A percentile compares a stretch with the other conserved stretches of the same genome.
phyloP scores from a whole-genome alignment of 2,113 vertebrate species.

The Perognathus longimembris region DNA sequence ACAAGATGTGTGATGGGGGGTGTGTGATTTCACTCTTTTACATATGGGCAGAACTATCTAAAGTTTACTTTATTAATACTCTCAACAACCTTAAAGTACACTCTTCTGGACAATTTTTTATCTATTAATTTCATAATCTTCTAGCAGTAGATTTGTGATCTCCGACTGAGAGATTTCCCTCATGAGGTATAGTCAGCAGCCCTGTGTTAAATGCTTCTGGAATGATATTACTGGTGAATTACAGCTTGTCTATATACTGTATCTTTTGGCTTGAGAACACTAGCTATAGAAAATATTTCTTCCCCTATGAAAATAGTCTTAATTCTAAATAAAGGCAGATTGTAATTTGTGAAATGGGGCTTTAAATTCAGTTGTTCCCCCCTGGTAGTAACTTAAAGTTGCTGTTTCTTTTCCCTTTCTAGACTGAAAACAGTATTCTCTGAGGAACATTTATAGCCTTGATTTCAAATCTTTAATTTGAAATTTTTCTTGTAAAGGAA shows the following conservation, averaged over 20 bases:
- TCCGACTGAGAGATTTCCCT: not conserved
- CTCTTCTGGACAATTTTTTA: not conserved
- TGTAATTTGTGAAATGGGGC: constrained; percentile 67
- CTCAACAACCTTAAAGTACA: not conserved
- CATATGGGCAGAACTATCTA: not conserved
- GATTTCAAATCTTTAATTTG: constrained; percentile 45
- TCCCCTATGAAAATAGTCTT: constrained; percentile 20
- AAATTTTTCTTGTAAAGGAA: not conserved
- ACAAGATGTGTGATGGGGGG: not conserved
- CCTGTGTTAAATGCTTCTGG: constrained; percentile 1
- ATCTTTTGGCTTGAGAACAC: constrained; percentile 61
- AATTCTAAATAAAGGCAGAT: constrained; percentile 44
- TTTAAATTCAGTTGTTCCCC: constrained; percentile 65
- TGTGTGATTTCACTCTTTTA: constrained; percentile 8
- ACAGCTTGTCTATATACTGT: constrained; percentile 53
- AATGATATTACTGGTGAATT: constrained; percentile 43
- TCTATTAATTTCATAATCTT: constrained; percentile 47
- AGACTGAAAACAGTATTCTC: constrained; percentile 39
- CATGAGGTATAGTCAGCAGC: not conserved
- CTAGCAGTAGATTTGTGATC: not conserved
- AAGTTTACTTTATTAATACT: constrained; percentile 24
- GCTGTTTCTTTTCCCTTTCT: constrained; percentile 60
- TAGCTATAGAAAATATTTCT: constrained; percentile 56
- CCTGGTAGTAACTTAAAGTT: constrained; percentile 23
- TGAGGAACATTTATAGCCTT: constrained; percentile 36